Evolutionary conservation across 2,797 vertebrate species (phyloP), one percentile per base, ranked within the genome.

Genomic region (Novumbra hubbsi): DNA sequence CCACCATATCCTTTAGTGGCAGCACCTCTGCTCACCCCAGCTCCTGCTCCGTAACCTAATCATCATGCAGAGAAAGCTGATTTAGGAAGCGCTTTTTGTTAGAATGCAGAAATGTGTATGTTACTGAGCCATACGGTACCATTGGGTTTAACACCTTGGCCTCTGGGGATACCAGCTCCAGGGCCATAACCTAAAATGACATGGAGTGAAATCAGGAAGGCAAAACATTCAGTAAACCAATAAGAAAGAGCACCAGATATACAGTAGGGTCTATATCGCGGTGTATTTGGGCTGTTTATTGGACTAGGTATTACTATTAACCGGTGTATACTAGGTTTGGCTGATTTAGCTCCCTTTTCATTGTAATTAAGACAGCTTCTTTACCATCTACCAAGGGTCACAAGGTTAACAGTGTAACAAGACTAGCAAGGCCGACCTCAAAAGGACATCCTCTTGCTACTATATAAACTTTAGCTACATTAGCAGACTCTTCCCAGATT

Each of bases 261-360:
- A 70, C 34, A 38, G 34, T 6, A 38, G 1, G 4, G 34, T 70
- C 68, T 50, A 28, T 30, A 48, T 30, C 48, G 32, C 21, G 17
- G 49, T 55, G 49, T 66, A 30, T 50, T 15, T 49, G 2, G 21
- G 16, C 49, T 55, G 50, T 32, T 11, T 50, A 34, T 34, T 32
- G 19, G 3, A 19, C 15, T 68, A 55, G n/a, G 16, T 21, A 57
- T 57, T 21, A n/a, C 41, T 16, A 27, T 50, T 52, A 71, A 50
- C 27, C 55, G 15, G 19, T 15, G 1, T 73, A 87, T 87, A 91
- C 88, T 89, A 41, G 79, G 83, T 80, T 79, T 89, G 27, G 69
- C 70, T 67, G 68, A 9, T 85, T 89, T 86, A 11, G 76, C 28
- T 82, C 85, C 82, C 19, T 86, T 86, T 75, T 82, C 85, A 34